Conservation (phyloP, 2,888 invertebrate species). For the Cerastoderma edule region DNA sequence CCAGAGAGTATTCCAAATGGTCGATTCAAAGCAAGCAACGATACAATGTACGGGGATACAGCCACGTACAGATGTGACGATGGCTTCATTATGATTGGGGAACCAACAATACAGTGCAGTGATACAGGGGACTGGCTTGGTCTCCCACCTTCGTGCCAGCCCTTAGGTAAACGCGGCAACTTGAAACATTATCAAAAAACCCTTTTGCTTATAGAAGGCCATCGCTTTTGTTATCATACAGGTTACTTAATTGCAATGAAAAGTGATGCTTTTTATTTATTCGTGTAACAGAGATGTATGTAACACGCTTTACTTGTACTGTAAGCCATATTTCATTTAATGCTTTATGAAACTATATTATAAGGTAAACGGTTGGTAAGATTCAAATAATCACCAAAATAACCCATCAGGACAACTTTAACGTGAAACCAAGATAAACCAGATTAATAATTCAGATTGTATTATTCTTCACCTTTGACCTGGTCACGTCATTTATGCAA, state of each 20-base stretch:
- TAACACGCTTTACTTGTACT: neutral
- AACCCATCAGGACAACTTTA: too few relatives aligned
- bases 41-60: neutral
- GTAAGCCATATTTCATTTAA: neutral
- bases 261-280: neutral
- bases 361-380: too few relatives aligned
- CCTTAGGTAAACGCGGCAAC: neutral
- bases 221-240: neutral
- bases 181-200: neutral
- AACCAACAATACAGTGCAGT: neutral
- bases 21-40: neutral
- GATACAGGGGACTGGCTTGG: conserved; percentile 2
- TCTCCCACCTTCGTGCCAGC: neutral
- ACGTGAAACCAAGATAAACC: too few relatives aligned
- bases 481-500: too few relatives aligned
- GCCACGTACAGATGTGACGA: conserved; percentile 8
- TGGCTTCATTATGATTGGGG: neutral
- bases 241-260: neutral
- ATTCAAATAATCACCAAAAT: too few relatives aligned
- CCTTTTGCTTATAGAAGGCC: too few relatives aligned
- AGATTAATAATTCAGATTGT: too few relatives aligned
- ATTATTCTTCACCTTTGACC: too few relatives aligned
- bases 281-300: neutral
- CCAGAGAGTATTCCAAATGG: neutral
- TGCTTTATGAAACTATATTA: too few relatives aligned